Conservation (phyloP, 1,140 invertebrate genomes). For the Dendroctonus ponderosae region DNA sequence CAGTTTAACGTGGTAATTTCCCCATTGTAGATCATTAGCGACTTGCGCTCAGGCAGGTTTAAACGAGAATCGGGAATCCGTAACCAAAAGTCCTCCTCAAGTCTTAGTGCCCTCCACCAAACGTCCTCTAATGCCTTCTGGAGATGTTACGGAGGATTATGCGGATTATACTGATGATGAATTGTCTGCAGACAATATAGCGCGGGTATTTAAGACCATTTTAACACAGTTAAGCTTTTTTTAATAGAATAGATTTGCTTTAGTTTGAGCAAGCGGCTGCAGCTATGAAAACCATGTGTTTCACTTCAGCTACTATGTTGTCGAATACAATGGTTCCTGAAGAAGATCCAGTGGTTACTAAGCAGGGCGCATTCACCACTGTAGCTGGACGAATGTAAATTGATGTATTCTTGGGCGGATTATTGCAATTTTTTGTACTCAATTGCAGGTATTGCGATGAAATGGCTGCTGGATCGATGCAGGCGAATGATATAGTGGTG, state of each 20-base stretch:
- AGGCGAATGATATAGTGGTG: not conserved
- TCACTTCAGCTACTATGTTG: constrained; percentile 14
- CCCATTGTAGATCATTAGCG: constrained; percentile 15
- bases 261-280: constrained; percentile 17
- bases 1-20: not conserved
- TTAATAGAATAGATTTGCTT: not conserved
- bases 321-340: constrained; percentile 18
- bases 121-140: not conserved
- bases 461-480: constrained; percentile 3
- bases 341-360: constrained; percentile 12
- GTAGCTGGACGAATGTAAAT: constrained; percentile 11
- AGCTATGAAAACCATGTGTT: constrained; percentile 15
- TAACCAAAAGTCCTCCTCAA: not conserved
- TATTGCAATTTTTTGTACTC: not conserved
- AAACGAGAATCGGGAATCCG: constrained; percentile 10
- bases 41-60: constrained; percentile 22
- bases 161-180: constrained; percentile 22
- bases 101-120: not conserved
- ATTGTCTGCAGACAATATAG: constrained; percentile 12
- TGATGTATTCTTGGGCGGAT: not conserved
- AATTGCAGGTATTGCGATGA: constrained; percentile 6
- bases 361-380: constrained; percentile 4
- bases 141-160: constrained; percentile 6
- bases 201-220: constrained; percentile 1
- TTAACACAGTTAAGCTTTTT: not conserved